Base-by-base conservation (phyloP, 2,113 vertebrate genomes). In the Passer domesticus region DNA sequence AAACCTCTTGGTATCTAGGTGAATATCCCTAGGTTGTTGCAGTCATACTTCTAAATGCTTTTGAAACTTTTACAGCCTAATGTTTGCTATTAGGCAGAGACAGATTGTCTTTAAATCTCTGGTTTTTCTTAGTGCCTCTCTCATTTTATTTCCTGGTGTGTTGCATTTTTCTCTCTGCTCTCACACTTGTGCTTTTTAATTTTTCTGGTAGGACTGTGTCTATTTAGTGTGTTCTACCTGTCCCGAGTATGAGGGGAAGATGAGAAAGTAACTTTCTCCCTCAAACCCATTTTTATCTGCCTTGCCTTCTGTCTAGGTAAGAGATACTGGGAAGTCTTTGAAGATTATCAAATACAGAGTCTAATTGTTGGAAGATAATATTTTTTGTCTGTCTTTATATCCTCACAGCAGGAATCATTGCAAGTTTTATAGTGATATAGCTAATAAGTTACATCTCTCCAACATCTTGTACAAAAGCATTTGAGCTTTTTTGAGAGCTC, bases 381-480 rank as follows among this genome's bases (percentile, higher is more conserved):
- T 25, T 82, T 87, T 62, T 30, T 62, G 3, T 69, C 21, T 16
- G 12, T 56, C 15, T 66, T 79, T 52, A 15, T 44, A 15, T 67
- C 33, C 21, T 90, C 35, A 56, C 41, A 76, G 47, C 23, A 60
- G 23, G 27, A 73, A 6, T 69, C 43, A 23, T 49, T 92, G 53
- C 46, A 52, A 50, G 41, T 55, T 11, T 82, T 13, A 3, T 14
- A 17, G 9, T 43, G n/a, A 9, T 69, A 6, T 16, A 72, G 76
- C 47, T 63, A 43, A 7, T 19, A 68, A 67, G 14, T 70, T 92
- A 46, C 4, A 13, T 70, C 9, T 62, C 27, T 87, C 8, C 31
- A 67, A 47, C 10, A 24, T 72, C 12, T 75, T 16, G 5, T 70
- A 41, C 8, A 50, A 49, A 69, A 63, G 30, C 0, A 0, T 47